Base-by-base conservation (phyloP, 2,888 invertebrate genomes). In the Hemaris fuciformis region DNA sequence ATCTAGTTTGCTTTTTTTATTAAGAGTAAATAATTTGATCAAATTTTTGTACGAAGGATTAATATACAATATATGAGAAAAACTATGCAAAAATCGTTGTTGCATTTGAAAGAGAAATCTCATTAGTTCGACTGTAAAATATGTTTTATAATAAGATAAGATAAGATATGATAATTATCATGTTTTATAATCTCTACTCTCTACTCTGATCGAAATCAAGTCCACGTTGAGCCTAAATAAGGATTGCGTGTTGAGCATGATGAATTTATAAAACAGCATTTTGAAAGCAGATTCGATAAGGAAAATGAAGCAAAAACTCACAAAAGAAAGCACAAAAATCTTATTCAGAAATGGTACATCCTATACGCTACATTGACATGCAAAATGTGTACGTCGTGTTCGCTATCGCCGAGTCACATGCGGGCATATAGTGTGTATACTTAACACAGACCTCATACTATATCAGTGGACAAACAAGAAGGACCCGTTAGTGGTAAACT, bases 401-500 rank as follows among this genome's bases (percentile, higher is more conserved):
- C 27, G 20, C 58, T 59, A 57, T 59, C 41, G 18, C 58, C 27
- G 27, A 42, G 23, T 25, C 8, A 27, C 27, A 59, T 59, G 58
- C 58, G 58, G 58, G 58, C 27, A 18, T 27, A 20, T 62, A 57
- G 25, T 10, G 15, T 27, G 23, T 57, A 45, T 60, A 60, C 59
- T 59, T 58, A 45, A 48, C 38, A 41, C 57, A 38, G 18, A 46
- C 31, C 42, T 64, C 63, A 65, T 61, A 67, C 57, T 71, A 74
- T 74, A 75, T 72, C 65, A 48, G 61, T 45, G 62, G 63, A 48
- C 64, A 56, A 57, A 48, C 61, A 62, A 59, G 10, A 13, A 48
- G 23, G 60, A 22, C 15, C 43, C 60, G 66, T 65, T 67, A 74
- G 75, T 75, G 57, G 60, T 58, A 15, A 48, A 59, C 64, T 60